Evolutionary conservation across 2,888 invertebrate species (phyloP).

Genomic region (Dryobotodes eremita): DNA sequence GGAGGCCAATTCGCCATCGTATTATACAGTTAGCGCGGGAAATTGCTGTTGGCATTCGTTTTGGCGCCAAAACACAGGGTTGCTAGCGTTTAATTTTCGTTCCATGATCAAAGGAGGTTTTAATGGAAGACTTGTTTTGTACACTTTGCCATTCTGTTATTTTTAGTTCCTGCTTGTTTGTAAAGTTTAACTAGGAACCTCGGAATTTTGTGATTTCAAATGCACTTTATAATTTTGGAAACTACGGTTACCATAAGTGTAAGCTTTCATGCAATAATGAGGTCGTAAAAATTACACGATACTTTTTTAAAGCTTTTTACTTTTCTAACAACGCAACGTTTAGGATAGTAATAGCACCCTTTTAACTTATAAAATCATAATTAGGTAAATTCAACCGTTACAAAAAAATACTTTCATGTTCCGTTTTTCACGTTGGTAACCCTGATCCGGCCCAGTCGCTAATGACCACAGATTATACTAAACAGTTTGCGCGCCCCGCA

Average conservation of each 20-base stretch:
- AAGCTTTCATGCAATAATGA: neutral
- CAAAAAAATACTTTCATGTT: neutral
- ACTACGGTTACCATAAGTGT: neutral
- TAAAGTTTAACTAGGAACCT: neutral
- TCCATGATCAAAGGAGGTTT: slow-evolving; percentile 22
- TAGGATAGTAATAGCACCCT: fast-evolving
- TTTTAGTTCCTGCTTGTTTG: neutral
- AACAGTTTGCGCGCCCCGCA: slow-evolving; percentile 60
- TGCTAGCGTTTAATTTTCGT: slow-evolving; percentile 45
- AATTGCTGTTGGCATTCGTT: slow-evolving; percentile 75
- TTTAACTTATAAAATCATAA: neutral
- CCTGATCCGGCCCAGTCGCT: slow-evolving; percentile 49
- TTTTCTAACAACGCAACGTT: no score
- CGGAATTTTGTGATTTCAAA: neutral
- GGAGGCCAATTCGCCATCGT: slow-evolving; percentile 65
- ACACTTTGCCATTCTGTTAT: neutral
- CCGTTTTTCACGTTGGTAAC: slow-evolving; percentile 36
- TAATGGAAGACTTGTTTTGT: neutral
- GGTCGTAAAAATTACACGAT: neutral
- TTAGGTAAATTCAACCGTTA: neutral
- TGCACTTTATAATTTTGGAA: neutral
- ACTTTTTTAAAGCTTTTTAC: neutral
- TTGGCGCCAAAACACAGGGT: slow-evolving; percentile 72
- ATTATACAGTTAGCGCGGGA: slow-evolving; percentile 74
- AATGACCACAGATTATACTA: slow-evolving; percentile 68